Evolutionary conservation across 2,113 vertebrate species (phyloP).

Genomic region (Cairina moschata): DNA sequence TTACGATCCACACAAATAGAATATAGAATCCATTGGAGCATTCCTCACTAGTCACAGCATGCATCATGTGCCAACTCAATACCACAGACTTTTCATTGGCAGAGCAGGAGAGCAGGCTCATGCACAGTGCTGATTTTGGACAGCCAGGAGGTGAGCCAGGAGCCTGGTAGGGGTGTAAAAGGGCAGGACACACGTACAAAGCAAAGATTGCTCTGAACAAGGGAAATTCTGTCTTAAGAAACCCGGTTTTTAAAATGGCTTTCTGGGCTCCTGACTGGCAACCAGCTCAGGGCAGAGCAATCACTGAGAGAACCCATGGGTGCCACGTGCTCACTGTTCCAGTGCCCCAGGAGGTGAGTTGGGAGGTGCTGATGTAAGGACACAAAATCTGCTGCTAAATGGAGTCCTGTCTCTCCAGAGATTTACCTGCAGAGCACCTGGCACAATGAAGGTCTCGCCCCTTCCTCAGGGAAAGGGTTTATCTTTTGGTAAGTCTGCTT

Average conservation of each 20-base stretch:
- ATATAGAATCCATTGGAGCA: not conserved
- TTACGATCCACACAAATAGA: not conserved
- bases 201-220: not conserved
- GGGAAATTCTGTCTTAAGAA: not conserved
- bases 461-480: not conserved
- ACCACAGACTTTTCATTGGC: not conserved
- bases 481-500: not conserved
- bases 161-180: not conserved
- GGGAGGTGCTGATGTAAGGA: not conserved
- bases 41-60: not conserved
- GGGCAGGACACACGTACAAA: not conserved
- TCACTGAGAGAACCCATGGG: accelerated
- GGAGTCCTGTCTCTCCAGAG: not conserved
- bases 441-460: not conserved
- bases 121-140: not conserved
- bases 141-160: not conserved
- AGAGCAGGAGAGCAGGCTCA: not conserved
- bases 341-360: not conserved
- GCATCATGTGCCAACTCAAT: accelerated
- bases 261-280: not conserved
- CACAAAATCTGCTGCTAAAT: not conserved
- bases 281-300: not conserved
- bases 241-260: not conserved
- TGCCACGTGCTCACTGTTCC: accelerated
- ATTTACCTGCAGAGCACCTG: not conserved